Percentiles rank a stretch among this genome's conserved stretches.
These are phyloP conservation scores for Miopithecus talapoin DNA, from an alignment of 2,797 vertebrate genomes.

Conservation along the genomic window DNA sequence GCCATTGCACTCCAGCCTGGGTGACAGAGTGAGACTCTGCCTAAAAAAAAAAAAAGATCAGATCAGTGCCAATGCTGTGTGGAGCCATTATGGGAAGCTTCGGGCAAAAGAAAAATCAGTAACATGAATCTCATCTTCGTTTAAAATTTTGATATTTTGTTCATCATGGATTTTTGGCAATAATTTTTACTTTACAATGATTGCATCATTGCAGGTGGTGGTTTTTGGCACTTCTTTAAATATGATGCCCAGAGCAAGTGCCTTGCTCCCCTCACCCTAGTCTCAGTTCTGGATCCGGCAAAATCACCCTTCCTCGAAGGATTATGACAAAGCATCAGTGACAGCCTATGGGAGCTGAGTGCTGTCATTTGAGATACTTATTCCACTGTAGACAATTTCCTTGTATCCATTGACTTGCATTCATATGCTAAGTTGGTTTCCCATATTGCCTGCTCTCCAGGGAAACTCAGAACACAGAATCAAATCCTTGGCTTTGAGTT, in stretches of 20 bases:
- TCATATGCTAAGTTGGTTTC: background rate
- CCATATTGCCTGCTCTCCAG: background rate
- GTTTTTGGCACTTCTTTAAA: background rate
- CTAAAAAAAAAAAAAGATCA: background rate
- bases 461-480: slow-evolving; percentile 51
- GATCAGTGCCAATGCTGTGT: accelerated
- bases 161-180: background rate
- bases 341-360: background rate
- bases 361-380: background rate
- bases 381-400: background rate
- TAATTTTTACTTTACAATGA: background rate
- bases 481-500: slow-evolving; percentile 55
- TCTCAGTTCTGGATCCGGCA: background rate
- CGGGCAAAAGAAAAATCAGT: background rate
- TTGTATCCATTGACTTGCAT: background rate
- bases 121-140: background rate
- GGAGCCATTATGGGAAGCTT: too few relatives aligned
- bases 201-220: background rate
- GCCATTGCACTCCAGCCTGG: too few relatives aligned
- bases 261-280: accelerated
- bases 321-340: background rate
- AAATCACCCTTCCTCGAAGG: background rate
- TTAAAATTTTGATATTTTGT: background rate
- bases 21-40: too few relatives aligned
- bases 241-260: background rate